These are phyloP conservation scores for Calidris pygmaea DNA, from an alignment of 2,113 vertebrate species.

Conservation along the genomic window DNA sequence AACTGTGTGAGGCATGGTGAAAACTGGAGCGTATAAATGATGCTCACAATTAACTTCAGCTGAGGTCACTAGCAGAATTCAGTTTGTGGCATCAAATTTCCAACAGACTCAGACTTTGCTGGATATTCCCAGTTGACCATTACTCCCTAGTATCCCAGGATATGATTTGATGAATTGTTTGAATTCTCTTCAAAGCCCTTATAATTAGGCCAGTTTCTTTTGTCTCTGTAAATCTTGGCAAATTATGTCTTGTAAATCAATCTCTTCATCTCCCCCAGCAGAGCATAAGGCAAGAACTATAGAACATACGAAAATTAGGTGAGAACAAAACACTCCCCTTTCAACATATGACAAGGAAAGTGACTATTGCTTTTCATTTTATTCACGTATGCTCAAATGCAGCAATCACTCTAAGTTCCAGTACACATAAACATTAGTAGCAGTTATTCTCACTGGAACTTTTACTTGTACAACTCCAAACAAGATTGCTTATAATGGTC, in stretches of 20 bases:
- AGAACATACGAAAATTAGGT: neutral
- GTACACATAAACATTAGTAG: neutral
- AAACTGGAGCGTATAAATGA: neutral
- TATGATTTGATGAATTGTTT: neutral
- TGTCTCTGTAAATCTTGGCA: constrained; percentile 2
- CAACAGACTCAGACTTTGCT: neutral
- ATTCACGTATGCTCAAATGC: neutral
- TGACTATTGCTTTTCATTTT: neutral
- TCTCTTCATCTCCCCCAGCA: neutral
- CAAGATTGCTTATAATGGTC: neutral
- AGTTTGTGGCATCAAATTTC: neutral
- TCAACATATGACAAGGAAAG: neutral
- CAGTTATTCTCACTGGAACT: neutral
- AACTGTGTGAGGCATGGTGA: neutral
- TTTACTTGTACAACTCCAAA: neutral
- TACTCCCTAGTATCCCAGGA: neutral
- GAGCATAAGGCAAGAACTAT: neutral
- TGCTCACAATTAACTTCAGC: neutral
- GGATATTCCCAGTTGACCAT: neutral
- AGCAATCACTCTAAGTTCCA: neutral
- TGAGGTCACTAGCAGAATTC: neutral
- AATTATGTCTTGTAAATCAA: neutral
- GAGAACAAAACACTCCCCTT: constrained; percentile 12
- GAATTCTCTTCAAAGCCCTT: neutral
- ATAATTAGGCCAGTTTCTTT: constrained; percentile 8